Evolutionary conservation across 2,888 invertebrate genomes (phyloP), one percentile per base, ranked within the genome.

Genomic region (Nebria salina): DNA sequence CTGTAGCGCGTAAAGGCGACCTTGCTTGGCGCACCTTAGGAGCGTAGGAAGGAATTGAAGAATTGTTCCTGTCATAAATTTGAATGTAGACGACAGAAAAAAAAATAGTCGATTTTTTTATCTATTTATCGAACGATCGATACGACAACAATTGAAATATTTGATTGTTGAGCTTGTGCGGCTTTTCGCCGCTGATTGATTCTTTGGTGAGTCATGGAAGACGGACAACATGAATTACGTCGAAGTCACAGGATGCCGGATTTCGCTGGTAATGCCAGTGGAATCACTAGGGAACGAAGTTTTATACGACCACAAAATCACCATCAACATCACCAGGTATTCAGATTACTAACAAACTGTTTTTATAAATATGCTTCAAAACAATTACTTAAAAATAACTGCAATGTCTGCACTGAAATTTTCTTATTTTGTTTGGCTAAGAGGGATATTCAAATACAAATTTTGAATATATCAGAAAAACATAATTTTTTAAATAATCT

Each of bases 231-330:
- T 70, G 81, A 81, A 34, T 25, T 81, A 41, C 72, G 81, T 26
- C 72, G 81, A 41, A 81, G 81, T 73, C 65, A 72, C 13, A 76
- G 73, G 54, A 34, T 81, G 43, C 79, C 34, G 26, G 81, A 81
- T 65, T 81, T 81, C 42, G 70, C 75, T 54, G 80, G 80, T 20
- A 65, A 70, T n/a, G 76, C 81, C 8, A 80, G 75, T 70, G 81
- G 81, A 6, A 76, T 81, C 42, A 81, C 81, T 11, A 81, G 81
- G 34, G 81, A 81, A 76, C 72, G 81, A 8, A 81, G 81, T 72
- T 81, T 81, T 65, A 65, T 81, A n/a, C 65, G 81, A 72, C 81
- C 72, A 65, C 65, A 72, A n/a, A 72, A 72, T 42, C 81, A 81
- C 65, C 75, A 76, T n/a, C 54, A 54, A 54, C 76, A 81, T 75